phyloP scores from a whole-genome alignment of 2,113 vertebrate species.

The Oncorhynchus kisutch region DNA sequence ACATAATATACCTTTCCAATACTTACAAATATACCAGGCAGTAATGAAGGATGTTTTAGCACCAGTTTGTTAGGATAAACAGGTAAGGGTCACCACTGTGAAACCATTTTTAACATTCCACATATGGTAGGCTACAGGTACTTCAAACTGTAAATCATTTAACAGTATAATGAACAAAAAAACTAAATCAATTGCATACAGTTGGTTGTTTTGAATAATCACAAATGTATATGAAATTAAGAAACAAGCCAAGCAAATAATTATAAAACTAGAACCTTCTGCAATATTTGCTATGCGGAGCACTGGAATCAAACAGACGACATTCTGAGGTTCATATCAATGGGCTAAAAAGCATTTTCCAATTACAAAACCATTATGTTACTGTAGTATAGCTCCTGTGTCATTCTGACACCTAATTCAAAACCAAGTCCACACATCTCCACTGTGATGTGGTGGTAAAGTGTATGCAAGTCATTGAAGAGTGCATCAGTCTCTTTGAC shows the following conservation, averaged over 20 bases:
- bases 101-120: conserved; percentile 18
- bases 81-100: conserved; percentile 22
- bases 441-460: neutral
- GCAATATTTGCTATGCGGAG: neutral
- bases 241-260: neutral
- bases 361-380: neutral
- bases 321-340: neutral
- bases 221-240: conserved; percentile 1
- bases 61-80: conserved; percentile 24
- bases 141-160: conserved; percentile 68
- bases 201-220: conserved; percentile 21
- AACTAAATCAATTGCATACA: conserved; percentile 11
- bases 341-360: conserved; percentile 16
- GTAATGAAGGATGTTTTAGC: neutral
- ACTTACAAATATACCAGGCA: conserved; percentile 57
- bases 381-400: neutral
- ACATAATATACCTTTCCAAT: conserved; percentile 62
- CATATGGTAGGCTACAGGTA: conserved; percentile 8
- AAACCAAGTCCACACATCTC: neutral
- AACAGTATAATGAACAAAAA: conserved; percentile 51
- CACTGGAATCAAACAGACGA: conserved; percentile 2
- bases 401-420: neutral
- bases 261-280: neutral
- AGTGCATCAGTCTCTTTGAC: neutral
- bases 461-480: neutral